Percentiles rank a stretch among this genome's conserved stretches.
Evolutionary conservation across 1,140 invertebrate genomes (phyloP).

Genomic region (Whitmania pigra): DNA sequence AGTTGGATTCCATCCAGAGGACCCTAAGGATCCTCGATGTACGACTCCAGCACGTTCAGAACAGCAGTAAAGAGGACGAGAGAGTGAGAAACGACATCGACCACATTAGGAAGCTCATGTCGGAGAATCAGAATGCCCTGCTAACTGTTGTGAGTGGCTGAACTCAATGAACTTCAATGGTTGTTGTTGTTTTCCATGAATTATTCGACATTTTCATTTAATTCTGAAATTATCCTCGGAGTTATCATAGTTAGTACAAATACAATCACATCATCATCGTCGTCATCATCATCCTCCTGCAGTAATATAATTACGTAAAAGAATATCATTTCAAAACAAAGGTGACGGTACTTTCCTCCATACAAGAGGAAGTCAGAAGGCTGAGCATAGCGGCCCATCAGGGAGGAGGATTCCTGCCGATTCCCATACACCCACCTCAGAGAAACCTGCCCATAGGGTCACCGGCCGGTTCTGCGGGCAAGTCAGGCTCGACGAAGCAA

Average conservation of each 20-base stretch:
- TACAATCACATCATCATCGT: too few species aligned
- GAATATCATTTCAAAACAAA: not conserved
- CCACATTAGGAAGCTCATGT: constrained; percentile 38
- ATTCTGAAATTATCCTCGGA: not conserved
- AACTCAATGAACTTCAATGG: too few species aligned
- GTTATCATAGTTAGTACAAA: too few species aligned
- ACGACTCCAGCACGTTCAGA: constrained; percentile 39
- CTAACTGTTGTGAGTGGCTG: constrained; percentile 39
- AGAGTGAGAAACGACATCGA: constrained; percentile 39
- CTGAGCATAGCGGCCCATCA: constrained; percentile 16
- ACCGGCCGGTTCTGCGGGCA: not conserved
- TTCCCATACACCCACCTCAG: not conserved
- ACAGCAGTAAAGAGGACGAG: constrained; percentile 36
- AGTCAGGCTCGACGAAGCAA: not conserved
- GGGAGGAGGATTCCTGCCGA: not conserved
- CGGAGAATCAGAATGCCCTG: constrained; percentile 41
- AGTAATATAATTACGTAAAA: too few species aligned
- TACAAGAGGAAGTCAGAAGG: constrained; percentile 20
- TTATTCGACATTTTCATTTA: not conserved
- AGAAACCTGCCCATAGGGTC: not conserved
- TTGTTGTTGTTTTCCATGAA: not conserved
- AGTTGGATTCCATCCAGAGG: constrained; percentile 40
- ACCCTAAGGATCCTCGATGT: constrained; percentile 41
- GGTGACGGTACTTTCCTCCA: constrained; percentile 11
- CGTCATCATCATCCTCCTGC: too few species aligned